Base-by-base conservation (phyloP, 2,113 vertebrate species). In the Synchiropus splendidus region DNA sequence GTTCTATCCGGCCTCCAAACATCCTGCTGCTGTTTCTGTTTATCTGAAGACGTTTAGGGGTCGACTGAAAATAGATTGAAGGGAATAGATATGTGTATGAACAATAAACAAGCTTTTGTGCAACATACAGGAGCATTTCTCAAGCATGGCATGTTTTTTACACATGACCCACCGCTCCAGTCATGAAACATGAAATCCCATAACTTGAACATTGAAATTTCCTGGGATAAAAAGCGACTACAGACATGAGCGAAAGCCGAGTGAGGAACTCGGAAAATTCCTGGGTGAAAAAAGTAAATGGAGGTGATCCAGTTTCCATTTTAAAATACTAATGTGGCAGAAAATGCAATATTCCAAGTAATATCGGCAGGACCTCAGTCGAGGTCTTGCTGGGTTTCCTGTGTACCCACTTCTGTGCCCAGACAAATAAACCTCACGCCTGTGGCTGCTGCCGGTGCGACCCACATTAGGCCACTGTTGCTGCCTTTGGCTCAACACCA, bases 401-500 rank as follows among this genome's bases (percentile, higher is more conserved):
- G 72, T 74, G 73, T 79, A 74, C 55, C 11, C 60, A 54, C 67
- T 51, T 53, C 31, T 33, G 16, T 76, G 77, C 81, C 82, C 63
- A 82, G 70, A 84, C 68, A 85, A 84, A 87, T 72, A 85, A 83
- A 79, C 66, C 72, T 74, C 51, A 75, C 51, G 51, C 64, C 56
- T 39, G 67, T 61, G 68, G 79, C 69, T 78, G 73, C 69, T 77
- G 73, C 61, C 36, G 53, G 63, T 48, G 61, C 36, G 60, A 71
- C 72, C 49, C 61, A 58, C 61, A 65, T 52, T 47, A 69, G 67
- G 61, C 31, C 32, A 12, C 48, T 53, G 21, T 27, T 27, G 59
- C 65, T 78, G 71, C 71, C 48, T 67, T 70, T 85, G 84, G 85
- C 74, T 13, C n/a, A 4, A 48, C 43, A 70, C 55, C 78, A 83